Base-by-base conservation (phyloP, 2,113 vertebrate species). In the Elephantulus edwardii region DNA sequence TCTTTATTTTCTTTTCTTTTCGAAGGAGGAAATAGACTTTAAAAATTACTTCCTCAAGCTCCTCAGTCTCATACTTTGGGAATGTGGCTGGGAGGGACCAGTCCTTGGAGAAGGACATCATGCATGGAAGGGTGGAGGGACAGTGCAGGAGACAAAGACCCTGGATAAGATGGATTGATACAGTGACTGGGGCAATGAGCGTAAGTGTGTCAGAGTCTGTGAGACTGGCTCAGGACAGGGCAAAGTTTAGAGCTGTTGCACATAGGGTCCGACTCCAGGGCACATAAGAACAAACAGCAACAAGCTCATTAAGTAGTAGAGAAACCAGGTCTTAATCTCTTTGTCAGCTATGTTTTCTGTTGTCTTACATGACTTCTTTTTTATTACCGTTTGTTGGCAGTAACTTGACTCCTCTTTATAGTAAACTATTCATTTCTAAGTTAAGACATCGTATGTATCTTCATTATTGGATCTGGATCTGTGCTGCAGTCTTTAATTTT, bases 31-130 rank as follows among this genome's bases (percentile, higher is more conserved):
- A 60, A 38, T 52, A 35, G 66, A 88, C 22, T 52, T 76, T 74
- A 84, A 87, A 79, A 87, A 79, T 93, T 92, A 68, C 50, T 85
- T 89, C 82, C 44, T 50, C 38, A 79, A 82, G n/a, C n/a, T n/a
- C n/a, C n/a, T n/a, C n/a, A n/a, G n/a, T n/a, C n/a, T n/a, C n/a
- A n/a, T n/a, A n/a, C n/a, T n/a, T n/a, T n/a, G n/a, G n/a, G n/a
- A n/a, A n/a, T n/a, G n/a, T n/a, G n/a, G n/a, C n/a, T n/a, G n/a
- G n/a, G n/a, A n/a, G n/a, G n/a, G n/a, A n/a, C n/a, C n/a, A n/a
- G n/a, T n/a, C n/a, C n/a, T n/a, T n/a, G n/a, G n/a, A n/a, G n/a
- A n/a, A n/a, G n/a, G n/a, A n/a, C n/a, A n/a, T n/a, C n/a, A n/a
- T n/a, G n/a, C n/a, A n/a, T n/a, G n/a, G n/a, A n/a, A n/a, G n/a